Conservation (phyloP, 2,113 vertebrate species). For the Bostrychus sinensis region DNA sequence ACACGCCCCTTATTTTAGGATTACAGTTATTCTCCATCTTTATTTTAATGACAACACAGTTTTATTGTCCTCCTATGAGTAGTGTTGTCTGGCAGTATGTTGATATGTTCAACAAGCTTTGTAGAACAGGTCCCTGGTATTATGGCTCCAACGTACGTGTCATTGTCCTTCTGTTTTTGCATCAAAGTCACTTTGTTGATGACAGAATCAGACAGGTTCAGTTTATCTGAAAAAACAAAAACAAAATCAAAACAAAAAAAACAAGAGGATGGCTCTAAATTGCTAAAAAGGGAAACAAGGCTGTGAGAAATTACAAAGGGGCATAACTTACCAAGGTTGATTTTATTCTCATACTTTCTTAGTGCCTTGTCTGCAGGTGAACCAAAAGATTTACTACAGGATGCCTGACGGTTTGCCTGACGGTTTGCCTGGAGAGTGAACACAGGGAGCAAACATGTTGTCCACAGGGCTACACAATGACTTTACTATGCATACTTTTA, state of each 20-base stretch:
- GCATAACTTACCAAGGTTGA: slow-evolving; percentile 72
- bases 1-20: too few relatives aligned
- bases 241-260: too few relatives aligned
- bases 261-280: neutral
- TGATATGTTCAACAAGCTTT: neutral
- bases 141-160: slow-evolving; percentile 61
- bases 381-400: slow-evolving; percentile 46
- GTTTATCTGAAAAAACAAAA: slow-evolving; percentile 68
- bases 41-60: too few relatives aligned
- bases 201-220: slow-evolving; percentile 70
- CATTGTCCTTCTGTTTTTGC: slow-evolving; percentile 75
- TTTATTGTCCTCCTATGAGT: too few relatives aligned
- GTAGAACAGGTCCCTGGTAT: neutral
- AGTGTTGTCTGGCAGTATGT: neutral
- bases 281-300: too few relatives aligned
- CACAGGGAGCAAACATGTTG: neutral
- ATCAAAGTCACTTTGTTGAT: slow-evolving; percentile 77
- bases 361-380: slow-evolving; percentile 75
- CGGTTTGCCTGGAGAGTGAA: neutral
- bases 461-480: neutral
- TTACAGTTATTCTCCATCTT: too few relatives aligned
- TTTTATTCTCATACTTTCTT: slow-evolving; percentile 80
- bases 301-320: neutral
- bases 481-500: neutral
- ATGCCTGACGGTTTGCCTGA: slow-evolving; percentile 61